Conservation (phyloP, 2,888 invertebrate genomes). For the Timema podura region DNA sequence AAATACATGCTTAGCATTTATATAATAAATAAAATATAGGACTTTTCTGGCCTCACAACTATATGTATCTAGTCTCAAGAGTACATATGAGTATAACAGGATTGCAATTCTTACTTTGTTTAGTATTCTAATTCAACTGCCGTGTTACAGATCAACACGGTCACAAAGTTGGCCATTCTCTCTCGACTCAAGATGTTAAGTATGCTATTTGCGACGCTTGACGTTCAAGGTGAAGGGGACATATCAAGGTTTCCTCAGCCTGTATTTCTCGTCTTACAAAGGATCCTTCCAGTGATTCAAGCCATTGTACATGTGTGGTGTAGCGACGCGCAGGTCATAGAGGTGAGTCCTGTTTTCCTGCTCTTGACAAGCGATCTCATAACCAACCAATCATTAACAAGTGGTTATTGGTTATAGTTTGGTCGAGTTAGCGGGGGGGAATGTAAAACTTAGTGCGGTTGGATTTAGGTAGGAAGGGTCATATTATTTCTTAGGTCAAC, state of each 20-base stretch:
- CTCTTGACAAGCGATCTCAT: not conserved
- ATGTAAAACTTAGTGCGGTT: too few relatives aligned
- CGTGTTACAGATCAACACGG: constrained; percentile 45
- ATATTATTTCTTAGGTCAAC: too few relatives aligned
- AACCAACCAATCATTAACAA: not conserved
- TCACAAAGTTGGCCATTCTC: constrained; percentile 52
- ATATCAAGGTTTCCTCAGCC: constrained; percentile 49
- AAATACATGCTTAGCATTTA: not conserved
- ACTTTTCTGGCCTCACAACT: too few relatives aligned
- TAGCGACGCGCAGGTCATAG: constrained; percentile 58
- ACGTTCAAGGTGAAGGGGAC: constrained; percentile 46
- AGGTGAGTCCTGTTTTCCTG: constrained; percentile 46
- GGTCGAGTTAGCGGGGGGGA: too few relatives aligned
- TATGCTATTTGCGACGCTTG: constrained; percentile 59
- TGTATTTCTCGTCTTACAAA: constrained; percentile 55
- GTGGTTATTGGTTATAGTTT: not conserved
- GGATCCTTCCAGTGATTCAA: constrained; percentile 59
- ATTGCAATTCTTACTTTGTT: too few relatives aligned
- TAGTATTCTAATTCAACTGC: too few relatives aligned
- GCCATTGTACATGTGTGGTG: constrained; percentile 60
- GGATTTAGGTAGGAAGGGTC: too few relatives aligned
- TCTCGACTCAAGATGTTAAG: constrained; percentile 65
- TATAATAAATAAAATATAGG: not conserved
- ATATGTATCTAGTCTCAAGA: too few relatives aligned
- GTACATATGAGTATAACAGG: too few relatives aligned